A percentile compares a stretch with the other conserved stretches of the same genome.
phyloP scores from a whole-genome alignment of 2,113 vertebrate genomes.

The human region GRCh38 chr5:141203501-141204000 shows the following conservation, averaged over 20 bases:
- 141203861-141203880: not conserved
- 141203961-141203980: too few species aligned
- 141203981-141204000: too few species aligned
- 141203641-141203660: not conserved
- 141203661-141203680: not conserved
- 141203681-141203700: too few species aligned
- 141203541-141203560: not conserved
- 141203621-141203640: not conserved
- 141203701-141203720: not conserved
- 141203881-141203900: not conserved
- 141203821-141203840: slow-evolving; percentile 23
- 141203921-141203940: too few species aligned
- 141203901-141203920: not conserved
- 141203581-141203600: not conserved
- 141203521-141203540: not conserved
- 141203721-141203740: slow-evolving; percentile 2
- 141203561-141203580: not conserved
- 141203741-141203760: slow-evolving; percentile 29
- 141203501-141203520: not conserved
- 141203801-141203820: not conserved
- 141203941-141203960: too few species aligned
- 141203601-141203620: not conserved
- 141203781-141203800: not conserved
- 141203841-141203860: slow-evolving; percentile 6
- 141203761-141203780: not conserved